Percentiles rank a stretch among this genome's conserved stretches.
These are phyloP conservation scores for Zoroaster sp. DNA, from an alignment of 53 echinoderm and acorn worm genomes.

Conservation along the genomic window DNA sequence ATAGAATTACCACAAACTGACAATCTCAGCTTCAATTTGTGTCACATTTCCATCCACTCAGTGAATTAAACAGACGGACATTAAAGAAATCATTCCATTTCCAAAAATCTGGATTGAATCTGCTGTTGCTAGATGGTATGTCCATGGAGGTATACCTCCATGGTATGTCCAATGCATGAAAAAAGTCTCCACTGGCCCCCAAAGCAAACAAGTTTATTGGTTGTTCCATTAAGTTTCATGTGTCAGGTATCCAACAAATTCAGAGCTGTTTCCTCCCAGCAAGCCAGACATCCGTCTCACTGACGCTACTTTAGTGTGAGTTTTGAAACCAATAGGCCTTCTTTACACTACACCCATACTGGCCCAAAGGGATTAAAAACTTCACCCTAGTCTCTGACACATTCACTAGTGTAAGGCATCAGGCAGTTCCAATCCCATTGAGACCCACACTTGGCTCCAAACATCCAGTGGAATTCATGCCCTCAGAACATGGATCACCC, in stretches of 20 bases:
- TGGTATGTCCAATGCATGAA: too few relatives aligned
- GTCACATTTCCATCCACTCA: too few relatives aligned
- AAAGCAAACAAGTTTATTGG: not conserved
- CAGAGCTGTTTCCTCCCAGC: not conserved
- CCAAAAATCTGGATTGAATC: too few relatives aligned
- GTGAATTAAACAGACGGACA: too few relatives aligned
- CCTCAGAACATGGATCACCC: not conserved
- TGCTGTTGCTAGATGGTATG: too few relatives aligned
- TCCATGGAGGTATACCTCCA: too few relatives aligned
- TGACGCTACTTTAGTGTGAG: not conserved
- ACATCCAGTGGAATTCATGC: conserved; percentile 18
- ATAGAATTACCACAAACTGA: too few relatives aligned
- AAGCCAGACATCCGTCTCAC: not conserved
- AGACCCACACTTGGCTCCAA: conserved; percentile 25
- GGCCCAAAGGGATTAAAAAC: not conserved
- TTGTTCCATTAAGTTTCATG: not conserved
- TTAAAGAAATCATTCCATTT: too few relatives aligned
- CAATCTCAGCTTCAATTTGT: too few relatives aligned
- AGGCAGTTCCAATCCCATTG: not conserved
- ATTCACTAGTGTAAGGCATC: not conserved
- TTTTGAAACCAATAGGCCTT: conserved; percentile 24
- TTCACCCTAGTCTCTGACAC: not conserved
- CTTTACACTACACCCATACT: not conserved
- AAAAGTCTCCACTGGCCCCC: not conserved
- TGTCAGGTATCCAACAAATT: not conserved